Base-by-base conservation (phyloP, 2,797 vertebrate species). In the Mormyrops boulengeri region DNA sequence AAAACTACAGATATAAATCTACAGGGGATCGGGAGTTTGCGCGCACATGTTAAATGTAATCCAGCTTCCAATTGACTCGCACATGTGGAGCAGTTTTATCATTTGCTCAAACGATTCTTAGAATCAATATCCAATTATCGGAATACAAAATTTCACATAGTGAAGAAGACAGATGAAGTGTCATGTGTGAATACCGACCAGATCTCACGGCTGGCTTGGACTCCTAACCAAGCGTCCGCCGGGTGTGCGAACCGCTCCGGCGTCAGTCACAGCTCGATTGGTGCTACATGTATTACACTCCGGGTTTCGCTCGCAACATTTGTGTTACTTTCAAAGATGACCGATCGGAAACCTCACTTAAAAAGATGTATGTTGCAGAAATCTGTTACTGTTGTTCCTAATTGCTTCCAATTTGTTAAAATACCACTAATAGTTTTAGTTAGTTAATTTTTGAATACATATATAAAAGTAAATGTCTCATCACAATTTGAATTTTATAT, bases 281-380 rank as follows among this genome's bases (percentile, higher is more conserved):
- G 87, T 60, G 52, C 57, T 1, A 77, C 62, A 66, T 50, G 19
- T 30, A 47, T 19, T 89, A 89, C 88, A 49, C 91, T 88, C 90
- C 88, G 90, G 34, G 49, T 30, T 30, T 57, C 88, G 38, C 55
- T 30, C 34, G 57, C 19, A n/a, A 4, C 57, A 55, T 11, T 38
- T 89, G 92, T 93, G 94, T 90, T 91, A 90, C 93, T 66, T 4
- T 85, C n/a, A 93, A 93, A 93, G 26, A 69, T 1, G 22, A 17
- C 92, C 93, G 93, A 69, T 7, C 1, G 47, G 91, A 91, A 93
- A 93, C 92, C 49, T 49, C 34, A 34, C 55, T 9, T 80, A 26
- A 34, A 80, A 38, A 26, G 47, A 49, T 49, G 9, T 11, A n/a
- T 85, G 26, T 0, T 30, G 26, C 26, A 30, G 26, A 30, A 30